Percentiles rank a stretch among this genome's conserved stretches.
phyloP scores from a whole-genome alignment of 2,797 vertebrate species.

The Phalanger gymnotis region DNA sequence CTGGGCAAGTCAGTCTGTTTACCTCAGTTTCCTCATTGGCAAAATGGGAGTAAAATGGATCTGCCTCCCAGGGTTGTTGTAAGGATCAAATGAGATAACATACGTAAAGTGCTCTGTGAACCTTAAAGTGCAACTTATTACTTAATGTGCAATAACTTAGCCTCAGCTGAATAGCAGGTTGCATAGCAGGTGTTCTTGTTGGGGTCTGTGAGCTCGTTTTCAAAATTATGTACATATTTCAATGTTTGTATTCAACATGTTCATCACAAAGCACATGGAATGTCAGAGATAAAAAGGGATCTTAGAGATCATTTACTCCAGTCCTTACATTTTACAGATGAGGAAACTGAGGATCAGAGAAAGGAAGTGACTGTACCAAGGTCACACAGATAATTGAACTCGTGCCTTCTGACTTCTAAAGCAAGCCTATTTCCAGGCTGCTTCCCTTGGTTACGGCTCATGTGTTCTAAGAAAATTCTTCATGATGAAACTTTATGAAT shows the following conservation, averaged over 20 bases:
- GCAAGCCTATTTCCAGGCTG: neutral
- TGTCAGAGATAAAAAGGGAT: neutral
- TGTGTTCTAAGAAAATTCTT: neutral
- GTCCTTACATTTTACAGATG: neutral
- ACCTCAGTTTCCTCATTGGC: neutral
- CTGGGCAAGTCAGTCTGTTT: neutral
- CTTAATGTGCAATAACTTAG: too few species aligned
- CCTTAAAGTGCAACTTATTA: too few species aligned
- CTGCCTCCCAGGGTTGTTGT: neutral
- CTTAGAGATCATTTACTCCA: neutral
- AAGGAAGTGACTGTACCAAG: neutral
- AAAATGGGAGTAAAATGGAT: neutral
- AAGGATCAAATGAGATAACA: neutral
- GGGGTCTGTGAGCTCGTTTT: too few species aligned
- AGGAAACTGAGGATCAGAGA: neutral
- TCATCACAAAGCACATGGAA: neutral
- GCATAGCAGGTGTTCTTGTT: too few species aligned
- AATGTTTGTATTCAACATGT: too few species aligned
- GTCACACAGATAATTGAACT: neutral
- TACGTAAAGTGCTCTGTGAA: neutral
- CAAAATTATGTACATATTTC: too few species aligned
- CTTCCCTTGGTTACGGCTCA: neutral
- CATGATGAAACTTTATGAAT: neutral
- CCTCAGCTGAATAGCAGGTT: too few species aligned
- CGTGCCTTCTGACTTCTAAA: neutral